Conservation (phyloP, 35 echinoderm and acorn worm genomes). For the Hemicentrotus pulcherrimus region DNA sequence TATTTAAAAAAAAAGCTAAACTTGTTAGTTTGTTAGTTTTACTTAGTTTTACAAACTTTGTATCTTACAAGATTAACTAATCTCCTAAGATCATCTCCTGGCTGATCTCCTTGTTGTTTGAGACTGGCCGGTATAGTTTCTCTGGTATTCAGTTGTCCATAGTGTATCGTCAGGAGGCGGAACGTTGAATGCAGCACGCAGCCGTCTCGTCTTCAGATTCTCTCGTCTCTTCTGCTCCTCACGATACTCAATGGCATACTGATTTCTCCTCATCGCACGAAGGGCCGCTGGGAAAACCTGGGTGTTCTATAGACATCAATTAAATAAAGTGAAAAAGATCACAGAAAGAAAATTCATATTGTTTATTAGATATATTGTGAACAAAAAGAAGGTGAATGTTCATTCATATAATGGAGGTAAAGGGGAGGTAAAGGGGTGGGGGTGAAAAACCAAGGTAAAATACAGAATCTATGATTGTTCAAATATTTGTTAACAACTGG, state of each 20-base stretch:
- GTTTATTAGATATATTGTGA: too few species aligned
- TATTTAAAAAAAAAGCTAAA: neutral
- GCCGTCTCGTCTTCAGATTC: constrained; percentile 48
- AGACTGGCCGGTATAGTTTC: constrained; percentile 64
- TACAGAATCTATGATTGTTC: too few species aligned
- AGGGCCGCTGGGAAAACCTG: constrained; percentile 74
- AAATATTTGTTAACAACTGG: too few species aligned
- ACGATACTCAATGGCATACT: constrained; percentile 59
- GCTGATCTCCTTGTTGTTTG: constrained; percentile 26
- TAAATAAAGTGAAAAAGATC: too few species aligned
- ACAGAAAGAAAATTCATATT: too few species aligned
- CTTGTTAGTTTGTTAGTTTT: neutral
- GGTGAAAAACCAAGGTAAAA: too few species aligned
- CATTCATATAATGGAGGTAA: too few species aligned
- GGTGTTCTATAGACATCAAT: neutral
- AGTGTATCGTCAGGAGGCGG: constrained; percentile 54
- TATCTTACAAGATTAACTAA: neutral
- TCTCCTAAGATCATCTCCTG: neutral
- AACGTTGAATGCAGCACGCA: constrained; percentile 67
- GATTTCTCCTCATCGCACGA: constrained; percentile 67
- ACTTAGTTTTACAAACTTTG: neutral
- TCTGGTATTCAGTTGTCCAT: constrained; percentile 76
- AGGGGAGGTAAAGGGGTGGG: too few species aligned
- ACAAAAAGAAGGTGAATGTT: too few species aligned
- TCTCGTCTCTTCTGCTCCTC: constrained; percentile 58